These are phyloP conservation scores for Plebejus melissa DNA, from an alignment of 2,888 invertebrate species.

Conservation along the genomic window DNA sequence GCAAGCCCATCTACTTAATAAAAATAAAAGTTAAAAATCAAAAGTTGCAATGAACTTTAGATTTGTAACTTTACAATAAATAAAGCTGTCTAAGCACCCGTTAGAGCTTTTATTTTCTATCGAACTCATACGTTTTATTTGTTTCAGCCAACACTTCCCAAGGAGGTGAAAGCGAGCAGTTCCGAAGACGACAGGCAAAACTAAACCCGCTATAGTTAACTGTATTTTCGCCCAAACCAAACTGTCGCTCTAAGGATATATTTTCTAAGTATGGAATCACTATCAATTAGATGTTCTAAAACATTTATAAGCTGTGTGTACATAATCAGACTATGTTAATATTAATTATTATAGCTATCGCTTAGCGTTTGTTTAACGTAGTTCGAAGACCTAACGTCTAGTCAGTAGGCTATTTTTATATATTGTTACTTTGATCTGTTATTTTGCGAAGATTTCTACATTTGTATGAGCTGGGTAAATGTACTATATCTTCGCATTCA, in stretches of 20 bases:
- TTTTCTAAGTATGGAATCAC: conserved; percentile 49
- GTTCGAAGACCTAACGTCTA: conserved; percentile 31
- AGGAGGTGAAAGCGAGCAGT: conserved; percentile 67
- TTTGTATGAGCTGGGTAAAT: conserved; percentile 74
- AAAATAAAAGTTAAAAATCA: too few species aligned
- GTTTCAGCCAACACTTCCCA: conserved; percentile 66
- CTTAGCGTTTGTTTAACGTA: conserved; percentile 30
- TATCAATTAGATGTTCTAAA: conserved; percentile 62
- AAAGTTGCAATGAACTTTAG: too few species aligned
- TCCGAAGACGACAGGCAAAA: conserved; percentile 71
- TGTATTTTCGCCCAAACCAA: conserved; percentile 54
- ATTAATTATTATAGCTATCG: conserved; percentile 41
- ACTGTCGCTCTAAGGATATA: conserved; percentile 46
- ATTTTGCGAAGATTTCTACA: conserved; percentile 65
- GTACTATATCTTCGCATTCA: conserved; percentile 61
- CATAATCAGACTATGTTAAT: conserved; percentile 64
- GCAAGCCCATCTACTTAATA: too few species aligned
- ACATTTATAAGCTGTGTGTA: conserved; percentile 66
- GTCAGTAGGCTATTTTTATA: conserved; percentile 9
- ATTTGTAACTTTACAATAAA: too few species aligned
- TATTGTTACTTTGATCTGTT: conserved; percentile 34
- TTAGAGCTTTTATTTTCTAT: background rate
- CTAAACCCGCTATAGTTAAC: conserved; percentile 44
- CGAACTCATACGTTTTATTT: conserved; percentile 12
- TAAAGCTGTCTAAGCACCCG: background rate